Percentiles rank a stretch among this genome's conserved stretches.
These are phyloP conservation scores for Xylocampa areola DNA, from an alignment of 2,888 invertebrate species.

Conservation along the genomic window DNA sequence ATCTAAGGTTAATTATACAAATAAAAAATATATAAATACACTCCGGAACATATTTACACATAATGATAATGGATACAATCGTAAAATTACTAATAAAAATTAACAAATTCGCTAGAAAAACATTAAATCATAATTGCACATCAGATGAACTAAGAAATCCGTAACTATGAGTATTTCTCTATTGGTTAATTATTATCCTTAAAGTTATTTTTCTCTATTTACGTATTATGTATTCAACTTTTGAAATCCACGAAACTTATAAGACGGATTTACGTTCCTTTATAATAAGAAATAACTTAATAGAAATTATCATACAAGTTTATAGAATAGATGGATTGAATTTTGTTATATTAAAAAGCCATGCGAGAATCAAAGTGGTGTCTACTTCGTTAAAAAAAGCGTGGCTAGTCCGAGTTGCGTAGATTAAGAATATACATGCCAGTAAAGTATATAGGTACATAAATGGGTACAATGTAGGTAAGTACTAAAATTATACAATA, in stretches of 20 bases:
- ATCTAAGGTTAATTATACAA: constrained; percentile 74
- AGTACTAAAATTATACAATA: constrained; percentile 88
- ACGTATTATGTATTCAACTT: constrained; percentile 85
- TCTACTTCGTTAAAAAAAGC: constrained; percentile 76
- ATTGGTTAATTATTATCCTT: constrained; percentile 84
- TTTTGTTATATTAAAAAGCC: constrained; percentile 79
- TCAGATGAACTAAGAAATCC: constrained; percentile 80
- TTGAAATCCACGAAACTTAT: constrained; percentile 82
- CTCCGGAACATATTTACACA: constrained; percentile 86
- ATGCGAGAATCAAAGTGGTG: constrained; percentile 78
- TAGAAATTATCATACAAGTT: constrained; percentile 51
- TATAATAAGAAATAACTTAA: constrained; percentile 57
- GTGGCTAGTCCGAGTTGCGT: constrained; percentile 80
- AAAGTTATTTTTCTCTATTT: constrained; percentile 83
- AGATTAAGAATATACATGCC: constrained; percentile 82
- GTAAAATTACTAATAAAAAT: constrained; percentile 71
- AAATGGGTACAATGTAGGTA: constrained; percentile 87
- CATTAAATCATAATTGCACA: constrained; percentile 78
- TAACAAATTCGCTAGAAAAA: constrained; percentile 87
- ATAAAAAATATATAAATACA: constrained; percentile 74
- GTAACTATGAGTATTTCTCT: constrained; percentile 83
- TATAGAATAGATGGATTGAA: constrained; percentile 52
- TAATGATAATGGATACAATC: constrained; percentile 74
- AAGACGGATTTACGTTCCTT: constrained; percentile 84
- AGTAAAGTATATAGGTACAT: constrained; percentile 86